phyloP scores from a whole-genome alignment of 2,113 vertebrate genomes.

The Cacatua alba region DNA sequence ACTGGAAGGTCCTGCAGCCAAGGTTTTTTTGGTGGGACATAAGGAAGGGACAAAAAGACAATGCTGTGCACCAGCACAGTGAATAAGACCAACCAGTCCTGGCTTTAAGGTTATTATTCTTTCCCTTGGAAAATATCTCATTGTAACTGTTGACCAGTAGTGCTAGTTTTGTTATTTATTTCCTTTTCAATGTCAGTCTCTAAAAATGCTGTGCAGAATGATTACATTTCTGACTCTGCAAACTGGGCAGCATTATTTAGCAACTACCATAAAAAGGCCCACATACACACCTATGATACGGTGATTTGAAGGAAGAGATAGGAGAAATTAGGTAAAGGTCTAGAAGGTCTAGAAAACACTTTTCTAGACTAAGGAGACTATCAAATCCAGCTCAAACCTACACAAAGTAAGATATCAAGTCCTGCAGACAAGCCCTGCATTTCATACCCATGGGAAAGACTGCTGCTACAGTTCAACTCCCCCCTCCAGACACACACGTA shows the following conservation, averaged over 20 bases:
- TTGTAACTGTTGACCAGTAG: neutral
- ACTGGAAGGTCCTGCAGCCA: neutral
- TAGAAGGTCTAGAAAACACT: neutral
- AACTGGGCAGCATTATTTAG: neutral
- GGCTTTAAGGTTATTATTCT: neutral
- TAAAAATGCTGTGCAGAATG: neutral
- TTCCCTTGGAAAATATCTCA: neutral
- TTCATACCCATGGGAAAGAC: neutral
- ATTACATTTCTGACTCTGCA: neutral
- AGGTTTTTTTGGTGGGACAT: neutral
- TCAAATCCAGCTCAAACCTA: neutral
- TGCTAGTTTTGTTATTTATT: neutral
- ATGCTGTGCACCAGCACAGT: neutral
- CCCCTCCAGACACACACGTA: neutral
- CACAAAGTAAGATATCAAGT: neutral
- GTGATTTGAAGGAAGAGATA: neutral
- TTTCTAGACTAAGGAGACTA: neutral
- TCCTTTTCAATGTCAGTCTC: neutral
- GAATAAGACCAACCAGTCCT: neutral
- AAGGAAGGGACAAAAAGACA: neutral
- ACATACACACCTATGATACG: fast-evolving
- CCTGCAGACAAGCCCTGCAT: neutral
- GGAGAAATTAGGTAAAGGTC: neutral
- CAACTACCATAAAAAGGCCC: neutral
- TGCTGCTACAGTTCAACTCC: neutral